Conservation (phyloP, 35 echinoderm and acorn worm genomes). For the Heliocidaris tuberculata region DNA sequence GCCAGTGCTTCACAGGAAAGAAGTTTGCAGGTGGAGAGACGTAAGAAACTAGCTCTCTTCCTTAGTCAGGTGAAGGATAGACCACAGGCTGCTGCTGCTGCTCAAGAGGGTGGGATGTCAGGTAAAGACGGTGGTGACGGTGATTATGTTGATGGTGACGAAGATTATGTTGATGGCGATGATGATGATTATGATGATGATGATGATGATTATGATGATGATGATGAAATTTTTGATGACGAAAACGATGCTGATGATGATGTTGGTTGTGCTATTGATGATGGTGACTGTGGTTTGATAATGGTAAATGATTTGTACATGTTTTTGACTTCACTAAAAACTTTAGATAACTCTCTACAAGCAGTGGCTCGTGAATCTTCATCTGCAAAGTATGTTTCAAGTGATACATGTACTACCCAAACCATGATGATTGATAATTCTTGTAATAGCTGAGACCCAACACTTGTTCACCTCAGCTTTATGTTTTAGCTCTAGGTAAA, state of each 20-base stretch:
- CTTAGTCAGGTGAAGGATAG: slow-evolving; percentile 86
- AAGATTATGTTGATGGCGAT: neutral
- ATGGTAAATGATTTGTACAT: neutral
- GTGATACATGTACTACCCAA: no score
- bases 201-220: no score
- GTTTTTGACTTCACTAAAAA: no score
- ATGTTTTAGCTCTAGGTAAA: no score
- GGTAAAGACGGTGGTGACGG: neutral
- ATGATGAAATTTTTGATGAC: neutral
- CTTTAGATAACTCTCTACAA: no score
- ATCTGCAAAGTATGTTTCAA: no score
- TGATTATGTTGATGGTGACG: neutral
- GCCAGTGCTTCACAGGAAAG: slow-evolving; percentile 82
- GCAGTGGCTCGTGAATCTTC: no score
- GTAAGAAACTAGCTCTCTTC: slow-evolving; percentile 88
- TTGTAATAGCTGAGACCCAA: no score
- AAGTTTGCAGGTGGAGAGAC: slow-evolving; percentile 83
- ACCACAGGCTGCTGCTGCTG: slow-evolving; percentile 60
- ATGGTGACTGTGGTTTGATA: neutral
- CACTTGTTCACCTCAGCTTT: no score
- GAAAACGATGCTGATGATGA: neutral
- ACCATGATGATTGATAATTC: no score
- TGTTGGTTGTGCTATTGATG: neutral
- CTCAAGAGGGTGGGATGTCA: slow-evolving; percentile 39
- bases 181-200: no score